Evolutionary conservation across 2,113 vertebrate species (phyloP).

Genomic region (Trogon surrucura): DNA sequence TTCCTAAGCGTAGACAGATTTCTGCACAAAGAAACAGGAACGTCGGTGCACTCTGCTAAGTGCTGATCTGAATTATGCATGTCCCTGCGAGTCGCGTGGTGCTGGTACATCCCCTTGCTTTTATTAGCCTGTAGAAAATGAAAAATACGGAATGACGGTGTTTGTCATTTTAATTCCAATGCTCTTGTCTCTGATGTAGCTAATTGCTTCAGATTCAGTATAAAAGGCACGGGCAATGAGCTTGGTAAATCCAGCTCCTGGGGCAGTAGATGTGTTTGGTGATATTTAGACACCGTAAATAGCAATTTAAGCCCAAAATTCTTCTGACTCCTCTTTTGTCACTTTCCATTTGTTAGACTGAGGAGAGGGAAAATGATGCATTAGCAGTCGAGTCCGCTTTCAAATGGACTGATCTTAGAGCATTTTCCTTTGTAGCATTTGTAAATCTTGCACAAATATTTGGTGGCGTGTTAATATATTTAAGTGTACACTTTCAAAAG

Average conservation of each 20-base stretch:
- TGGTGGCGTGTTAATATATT: background rate
- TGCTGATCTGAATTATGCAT: background rate
- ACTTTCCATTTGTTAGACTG: background rate
- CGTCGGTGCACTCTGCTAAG: background rate
- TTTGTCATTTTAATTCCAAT: background rate
- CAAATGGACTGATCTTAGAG: background rate
- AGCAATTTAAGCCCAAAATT: background rate
- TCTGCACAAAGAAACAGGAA: background rate
- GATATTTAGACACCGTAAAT: background rate
- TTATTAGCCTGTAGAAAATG: background rate
- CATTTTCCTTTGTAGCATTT: background rate
- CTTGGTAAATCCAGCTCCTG: background rate
- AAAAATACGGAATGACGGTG: background rate
- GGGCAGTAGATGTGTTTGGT: background rate
- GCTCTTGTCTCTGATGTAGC: background rate
- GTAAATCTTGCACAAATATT: background rate
- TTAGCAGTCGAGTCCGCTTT: constrained; percentile 15
- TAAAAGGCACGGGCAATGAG: background rate
- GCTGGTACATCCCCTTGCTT: background rate
- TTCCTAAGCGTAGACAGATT: background rate
- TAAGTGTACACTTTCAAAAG: background rate
- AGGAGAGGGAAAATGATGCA: background rate
- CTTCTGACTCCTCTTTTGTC: background rate
- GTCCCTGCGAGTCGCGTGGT: background rate
- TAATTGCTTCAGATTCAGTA: background rate